Conservation (phyloP, 2,797 vertebrate genomes). For the Enteromius afrohamiltoni region DNA sequence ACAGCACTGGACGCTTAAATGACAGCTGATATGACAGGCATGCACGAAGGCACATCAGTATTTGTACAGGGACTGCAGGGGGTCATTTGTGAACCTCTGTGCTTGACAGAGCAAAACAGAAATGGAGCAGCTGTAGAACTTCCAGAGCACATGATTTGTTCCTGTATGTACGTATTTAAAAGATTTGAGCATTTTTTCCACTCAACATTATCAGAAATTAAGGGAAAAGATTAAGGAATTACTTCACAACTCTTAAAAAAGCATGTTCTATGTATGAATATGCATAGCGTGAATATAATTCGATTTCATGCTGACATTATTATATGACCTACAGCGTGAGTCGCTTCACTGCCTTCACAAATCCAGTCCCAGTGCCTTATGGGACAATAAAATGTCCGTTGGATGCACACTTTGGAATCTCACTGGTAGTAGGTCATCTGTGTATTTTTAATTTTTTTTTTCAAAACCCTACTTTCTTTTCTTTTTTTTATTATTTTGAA, state of each 20-base stretch:
- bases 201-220: neutral
- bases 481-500: neutral
- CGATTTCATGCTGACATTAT: neutral
- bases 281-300: neutral
- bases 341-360: neutral
- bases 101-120: conserved; percentile 24
- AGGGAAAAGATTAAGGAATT: neutral
- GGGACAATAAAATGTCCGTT: neutral
- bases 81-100: conserved; percentile 25
- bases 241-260: neutral
- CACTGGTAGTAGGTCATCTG: neutral
- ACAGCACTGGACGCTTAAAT: neutral
- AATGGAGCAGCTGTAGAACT: neutral
- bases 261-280: neutral
- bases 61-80: conserved; percentile 11
- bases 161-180: neutral
- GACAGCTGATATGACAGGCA: conserved; percentile 14
- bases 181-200: neutral
- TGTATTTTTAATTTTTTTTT: neutral
- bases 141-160: neutral
- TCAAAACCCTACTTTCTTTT: neutral
- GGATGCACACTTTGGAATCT: neutral
- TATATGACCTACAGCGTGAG: neutral
- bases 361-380: neutral
- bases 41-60: neutral